A percentile compares a stretch with the other conserved stretches of the same genome.
Conservation (phyloP, 2,113 vertebrate genomes). For the Heteronetta atricapilla region DNA sequence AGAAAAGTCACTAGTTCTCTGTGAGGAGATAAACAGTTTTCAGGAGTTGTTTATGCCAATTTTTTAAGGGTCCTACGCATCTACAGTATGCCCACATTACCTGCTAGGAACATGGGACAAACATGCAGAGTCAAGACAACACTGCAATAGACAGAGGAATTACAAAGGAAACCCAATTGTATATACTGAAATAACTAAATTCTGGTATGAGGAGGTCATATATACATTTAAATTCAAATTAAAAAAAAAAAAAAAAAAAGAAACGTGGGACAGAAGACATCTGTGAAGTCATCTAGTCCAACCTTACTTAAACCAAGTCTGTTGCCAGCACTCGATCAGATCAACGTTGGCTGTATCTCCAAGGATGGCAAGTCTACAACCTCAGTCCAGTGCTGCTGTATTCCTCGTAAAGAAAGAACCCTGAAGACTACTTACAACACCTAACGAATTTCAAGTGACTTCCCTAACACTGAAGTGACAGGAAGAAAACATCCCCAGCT, state of each 20-base stretch:
- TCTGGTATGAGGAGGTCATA: not conserved
- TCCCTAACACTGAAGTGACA: not conserved
- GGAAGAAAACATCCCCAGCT: not conserved
- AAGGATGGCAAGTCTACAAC: not conserved
- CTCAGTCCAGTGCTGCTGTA: not conserved
- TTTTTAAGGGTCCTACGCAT: not conserved
- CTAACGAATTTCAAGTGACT: not conserved
- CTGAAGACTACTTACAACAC: not conserved
- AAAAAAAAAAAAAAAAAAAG: not conserved
- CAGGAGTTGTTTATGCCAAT: not conserved
- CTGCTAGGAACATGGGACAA: not conserved
- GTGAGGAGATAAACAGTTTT: fast-evolving
- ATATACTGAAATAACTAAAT: not conserved
- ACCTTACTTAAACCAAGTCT: not conserved
- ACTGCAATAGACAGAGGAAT: not conserved
- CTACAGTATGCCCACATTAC: not conserved
- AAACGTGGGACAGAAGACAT: not conserved
- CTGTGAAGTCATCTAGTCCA: not conserved
- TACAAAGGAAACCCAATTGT: not conserved
- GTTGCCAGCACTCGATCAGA: not conserved
- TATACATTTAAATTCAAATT: not conserved
- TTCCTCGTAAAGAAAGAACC: not conserved
- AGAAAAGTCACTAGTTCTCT: not conserved
- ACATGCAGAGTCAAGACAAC: not conserved
- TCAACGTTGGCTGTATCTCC: not conserved